Conservation (phyloP, 2,797 vertebrate genomes). For the Alca torda region DNA sequence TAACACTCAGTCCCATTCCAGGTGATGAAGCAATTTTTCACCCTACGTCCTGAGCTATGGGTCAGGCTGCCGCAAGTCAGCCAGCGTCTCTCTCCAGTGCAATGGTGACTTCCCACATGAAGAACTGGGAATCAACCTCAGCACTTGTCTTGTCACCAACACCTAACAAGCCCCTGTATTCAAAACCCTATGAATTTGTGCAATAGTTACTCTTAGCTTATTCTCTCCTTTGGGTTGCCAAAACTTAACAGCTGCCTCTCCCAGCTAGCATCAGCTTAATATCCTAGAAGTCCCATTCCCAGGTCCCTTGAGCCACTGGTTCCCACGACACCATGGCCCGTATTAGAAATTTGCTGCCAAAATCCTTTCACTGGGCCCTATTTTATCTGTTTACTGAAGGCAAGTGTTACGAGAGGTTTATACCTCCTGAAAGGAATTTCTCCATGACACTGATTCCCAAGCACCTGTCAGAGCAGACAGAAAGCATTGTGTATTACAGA, state of each 20-base stretch:
- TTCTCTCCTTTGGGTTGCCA: background rate
- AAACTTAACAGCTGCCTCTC: background rate
- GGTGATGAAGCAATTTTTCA: conserved; percentile 4
- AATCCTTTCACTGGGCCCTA: background rate
- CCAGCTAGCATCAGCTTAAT: background rate
- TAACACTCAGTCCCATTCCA: background rate
- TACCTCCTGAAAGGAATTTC: background rate
- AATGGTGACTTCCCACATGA: background rate
- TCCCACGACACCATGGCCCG: background rate
- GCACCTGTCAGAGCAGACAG: background rate
- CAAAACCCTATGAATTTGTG: background rate
- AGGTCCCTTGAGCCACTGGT: background rate
- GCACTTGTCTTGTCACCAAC: accelerated
- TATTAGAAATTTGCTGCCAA: background rate
- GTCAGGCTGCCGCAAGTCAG: background rate
- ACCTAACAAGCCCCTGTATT: background rate
- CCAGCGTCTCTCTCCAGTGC: background rate
- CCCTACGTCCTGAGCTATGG: background rate
- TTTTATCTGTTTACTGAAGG: background rate
- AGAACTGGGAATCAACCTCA: background rate
- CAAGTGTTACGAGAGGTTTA: background rate
- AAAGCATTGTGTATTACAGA: background rate
- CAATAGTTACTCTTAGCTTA: background rate
- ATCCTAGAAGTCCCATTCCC: background rate
- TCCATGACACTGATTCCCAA: background rate